phyloP scores from a whole-genome alignment of 2,797 vertebrate species.

The Mastacembelus armatus region DNA sequence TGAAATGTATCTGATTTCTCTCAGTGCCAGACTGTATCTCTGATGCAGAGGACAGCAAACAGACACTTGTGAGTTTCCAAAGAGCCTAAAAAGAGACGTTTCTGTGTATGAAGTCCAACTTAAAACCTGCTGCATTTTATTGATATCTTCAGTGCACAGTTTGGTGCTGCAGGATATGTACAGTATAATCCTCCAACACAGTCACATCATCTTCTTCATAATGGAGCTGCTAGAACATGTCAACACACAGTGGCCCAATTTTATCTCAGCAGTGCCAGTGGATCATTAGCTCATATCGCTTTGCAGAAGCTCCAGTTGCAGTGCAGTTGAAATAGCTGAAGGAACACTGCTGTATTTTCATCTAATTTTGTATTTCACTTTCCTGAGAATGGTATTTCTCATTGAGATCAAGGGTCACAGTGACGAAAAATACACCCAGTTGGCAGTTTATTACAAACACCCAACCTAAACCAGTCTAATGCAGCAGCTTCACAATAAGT shows the following conservation, averaged over 20 bases:
- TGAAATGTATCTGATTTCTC: constrained; percentile 50
- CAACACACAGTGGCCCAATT: constrained; percentile 71
- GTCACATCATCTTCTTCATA: constrained; percentile 65
- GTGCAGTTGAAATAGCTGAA: constrained; percentile 51
- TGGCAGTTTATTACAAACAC: too few relatives aligned
- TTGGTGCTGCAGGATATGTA: constrained; percentile 55
- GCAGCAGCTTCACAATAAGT: background rate
- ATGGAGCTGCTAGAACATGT: constrained; percentile 73
- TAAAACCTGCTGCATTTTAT: constrained; percentile 55
- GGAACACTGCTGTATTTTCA: constrained; percentile 40
- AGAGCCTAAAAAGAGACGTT: constrained; percentile 31
- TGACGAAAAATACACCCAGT: constrained; percentile 1
- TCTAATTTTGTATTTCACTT: constrained; percentile 39
- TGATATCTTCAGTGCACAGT: constrained; percentile 67
- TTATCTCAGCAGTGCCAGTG: constrained; percentile 66
- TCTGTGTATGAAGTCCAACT: constrained; percentile 53
- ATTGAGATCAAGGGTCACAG: constrained; percentile 14
- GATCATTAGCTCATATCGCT: constrained; percentile 70
- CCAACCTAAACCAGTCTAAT: too few relatives aligned
- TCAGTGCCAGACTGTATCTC: constrained; percentile 39
- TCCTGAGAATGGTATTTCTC: constrained; percentile 19
- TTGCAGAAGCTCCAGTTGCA: constrained; percentile 60
- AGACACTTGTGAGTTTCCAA: constrained; percentile 24
- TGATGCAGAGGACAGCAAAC: constrained; percentile 1
- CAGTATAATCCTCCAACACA: constrained; percentile 66